phyloP scores from a whole-genome alignment of 2,113 vertebrate genomes.

The Narcine bancroftii region DNA sequence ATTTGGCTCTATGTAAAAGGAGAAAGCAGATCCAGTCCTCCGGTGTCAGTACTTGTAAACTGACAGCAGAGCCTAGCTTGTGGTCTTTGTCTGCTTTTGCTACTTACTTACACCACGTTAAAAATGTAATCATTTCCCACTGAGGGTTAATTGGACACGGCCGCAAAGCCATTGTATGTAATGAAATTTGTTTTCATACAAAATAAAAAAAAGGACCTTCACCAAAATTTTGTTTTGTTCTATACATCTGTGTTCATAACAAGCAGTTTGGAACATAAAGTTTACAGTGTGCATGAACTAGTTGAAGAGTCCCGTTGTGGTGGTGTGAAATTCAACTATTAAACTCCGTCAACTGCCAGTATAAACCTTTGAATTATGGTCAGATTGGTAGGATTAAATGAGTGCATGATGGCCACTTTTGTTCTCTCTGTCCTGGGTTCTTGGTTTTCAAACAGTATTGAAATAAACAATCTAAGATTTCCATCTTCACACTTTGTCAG shows the following conservation, averaged over 20 bases:
- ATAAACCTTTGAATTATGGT: neutral
- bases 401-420: neutral
- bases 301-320: neutral
- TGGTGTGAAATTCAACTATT: neutral
- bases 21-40: neutral
- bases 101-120: neutral
- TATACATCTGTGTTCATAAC: neutral
- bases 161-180: neutral
- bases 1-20: neutral
- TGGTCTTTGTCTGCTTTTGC: slow-evolving; percentile 5
- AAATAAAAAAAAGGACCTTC: neutral
- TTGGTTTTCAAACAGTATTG: neutral
- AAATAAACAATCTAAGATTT: slow-evolving; percentile 10
- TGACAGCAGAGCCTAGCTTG: neutral
- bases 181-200: neutral
- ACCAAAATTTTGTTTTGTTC: neutral
- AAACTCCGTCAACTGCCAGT: neutral
- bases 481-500: neutral
- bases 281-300: neutral
- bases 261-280: neutral
- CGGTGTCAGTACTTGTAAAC: neutral
- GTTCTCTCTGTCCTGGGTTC: neutral
- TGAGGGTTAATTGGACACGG: neutral
- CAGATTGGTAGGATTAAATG: neutral
- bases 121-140: neutral